Base-by-base conservation (phyloP, 2,797 vertebrate species). In the Tamandua tetradactyla region DNA sequence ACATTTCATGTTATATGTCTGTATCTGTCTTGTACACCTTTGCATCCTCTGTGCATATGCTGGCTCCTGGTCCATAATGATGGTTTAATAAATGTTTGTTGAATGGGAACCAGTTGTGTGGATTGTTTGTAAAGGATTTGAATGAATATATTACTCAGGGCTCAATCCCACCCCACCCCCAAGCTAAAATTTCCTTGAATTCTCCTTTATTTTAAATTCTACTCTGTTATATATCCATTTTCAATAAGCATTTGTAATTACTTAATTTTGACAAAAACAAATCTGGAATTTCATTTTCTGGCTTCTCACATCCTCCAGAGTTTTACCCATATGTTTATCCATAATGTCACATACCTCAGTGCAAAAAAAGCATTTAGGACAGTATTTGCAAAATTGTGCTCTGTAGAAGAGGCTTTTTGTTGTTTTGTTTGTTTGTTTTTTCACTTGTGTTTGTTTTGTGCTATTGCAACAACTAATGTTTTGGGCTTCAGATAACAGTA, bases 131-230 rank as follows among this genome's bases (percentile, higher is more conserved):
- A 79, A 59, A 55, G 37, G 14, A 14, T 62, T 59, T 40, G 17
- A 81, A 17, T 52, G 30, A 47, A 23, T 13, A 9, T 2, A 37
- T 37, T 42, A 32, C 35, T 84, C 64, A 23, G 0, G 40, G 68
- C 42, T 59, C 62, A 47, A 68, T 6, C 55, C 10, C 4, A 3
- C 49, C 42, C 23, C 32, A 25, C 20, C 22, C 44, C 17, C 68
- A 2, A 49, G 42, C 27, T 79, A 59, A 40, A 37, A 76, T 37
- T 10, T 71, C 69, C 59, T 40, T 76, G 61, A 71, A 49, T 64
- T 89, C 18, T 49, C n/a, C 62, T 81, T 86, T 76, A 42, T 75
- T 86, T 86, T 64, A 57, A 57, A 59, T 83, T 79, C 82, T 76
- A 22, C 2, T 75, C 35, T 32, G 57, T 69, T 88, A n/a, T 64